Evolutionary conservation across 2,113 vertebrate genomes (phyloP), one percentile per base, ranked within the genome.

Genomic region (Merops nubicus): DNA sequence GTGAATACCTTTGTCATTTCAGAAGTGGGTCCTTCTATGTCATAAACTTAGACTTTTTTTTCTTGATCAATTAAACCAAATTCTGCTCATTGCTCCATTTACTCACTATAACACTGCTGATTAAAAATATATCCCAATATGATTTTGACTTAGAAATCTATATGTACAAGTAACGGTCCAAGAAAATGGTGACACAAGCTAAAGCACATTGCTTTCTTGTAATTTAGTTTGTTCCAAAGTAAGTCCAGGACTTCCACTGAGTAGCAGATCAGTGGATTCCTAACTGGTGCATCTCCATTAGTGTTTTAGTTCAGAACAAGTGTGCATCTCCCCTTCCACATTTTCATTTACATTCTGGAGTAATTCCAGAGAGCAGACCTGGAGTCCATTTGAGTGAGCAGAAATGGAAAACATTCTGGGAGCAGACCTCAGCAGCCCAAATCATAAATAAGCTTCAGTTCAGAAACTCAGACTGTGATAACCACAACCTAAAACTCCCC

Each of bases 371-470:
- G 7, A 14, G 4, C 11, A 84, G 40, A 65, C 3, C 15, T 81
- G 40, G 8, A 70, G 51, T 42, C 17, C 8, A 15, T 48, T 78
- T 63, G 11, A 11, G 23, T 38, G 7, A 76, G 6, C 9, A 50
- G 36, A 65, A 12, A 15, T 60, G 51, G 34, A 59, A 91, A 83
- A 54, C 2, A 0, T 50, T 45, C 38, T 76, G 19, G 8, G 13
- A 63, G 12, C 28, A 7, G 3, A 72, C 8, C 34, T 79, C 22
- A 43, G 42, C 4, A 88, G 16, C 31, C 60, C 5, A 34, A 63
- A 4, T 4, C 5, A 48, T 2, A 23, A 87, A 68, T 0, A 2
- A 15, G 3, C 36, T 74, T 74, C 45, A 16, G 11, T 17, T 5
- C 21, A 43, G 33, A 7, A 65, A 31, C 25, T 75, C 62, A 54